Conservation (phyloP, 2,888 invertebrate species). For the Suillia variegata region DNA sequence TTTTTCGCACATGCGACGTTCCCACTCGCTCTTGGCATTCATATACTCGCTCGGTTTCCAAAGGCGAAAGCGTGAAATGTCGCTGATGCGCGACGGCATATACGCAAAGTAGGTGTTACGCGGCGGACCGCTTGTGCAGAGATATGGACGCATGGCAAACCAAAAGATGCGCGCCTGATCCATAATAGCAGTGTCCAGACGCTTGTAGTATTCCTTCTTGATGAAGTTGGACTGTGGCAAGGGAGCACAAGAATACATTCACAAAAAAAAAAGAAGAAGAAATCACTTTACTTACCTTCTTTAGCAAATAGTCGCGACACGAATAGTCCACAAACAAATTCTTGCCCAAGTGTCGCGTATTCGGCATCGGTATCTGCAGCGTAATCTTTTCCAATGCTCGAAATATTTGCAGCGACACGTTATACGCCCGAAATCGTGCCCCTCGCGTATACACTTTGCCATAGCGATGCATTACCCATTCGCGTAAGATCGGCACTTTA, state of each 20-base stretch:
- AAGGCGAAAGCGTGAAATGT: not conserved
- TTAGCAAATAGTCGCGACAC: conserved; percentile 29
- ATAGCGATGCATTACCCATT: conserved; percentile 49
- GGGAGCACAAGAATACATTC: no score
- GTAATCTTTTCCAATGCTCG: conserved; percentile 26
- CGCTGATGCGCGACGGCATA: conserved; percentile 40
- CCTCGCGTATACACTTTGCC: conserved; percentile 41
- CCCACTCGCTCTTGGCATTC: no score
- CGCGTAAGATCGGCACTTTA: conserved; percentile 42
- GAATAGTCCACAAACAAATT: conserved; percentile 30
- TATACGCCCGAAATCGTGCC: conserved; percentile 30
- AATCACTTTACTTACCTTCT: conserved; percentile 29
- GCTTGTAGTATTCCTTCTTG: conserved; percentile 27
- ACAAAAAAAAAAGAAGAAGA: no score
- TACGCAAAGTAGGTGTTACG: conserved; percentile 49
- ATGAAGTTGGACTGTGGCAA: conserved; percentile 16
- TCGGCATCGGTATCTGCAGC: conserved; percentile 28
- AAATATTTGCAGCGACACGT: conserved; percentile 31
- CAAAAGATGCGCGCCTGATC: conserved; percentile 44
- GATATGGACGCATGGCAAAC: conserved; percentile 41
- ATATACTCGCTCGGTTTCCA: not conserved
- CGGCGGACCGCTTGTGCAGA: conserved; percentile 35
- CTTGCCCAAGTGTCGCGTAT: conserved; percentile 21
- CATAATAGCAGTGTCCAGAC: conserved; percentile 37
- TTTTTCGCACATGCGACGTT: no score